Evolutionary conservation across 2,113 vertebrate genomes (phyloP), one percentile per base, ranked within the genome.

Genomic region (Sebastes fasciatus): DNA sequence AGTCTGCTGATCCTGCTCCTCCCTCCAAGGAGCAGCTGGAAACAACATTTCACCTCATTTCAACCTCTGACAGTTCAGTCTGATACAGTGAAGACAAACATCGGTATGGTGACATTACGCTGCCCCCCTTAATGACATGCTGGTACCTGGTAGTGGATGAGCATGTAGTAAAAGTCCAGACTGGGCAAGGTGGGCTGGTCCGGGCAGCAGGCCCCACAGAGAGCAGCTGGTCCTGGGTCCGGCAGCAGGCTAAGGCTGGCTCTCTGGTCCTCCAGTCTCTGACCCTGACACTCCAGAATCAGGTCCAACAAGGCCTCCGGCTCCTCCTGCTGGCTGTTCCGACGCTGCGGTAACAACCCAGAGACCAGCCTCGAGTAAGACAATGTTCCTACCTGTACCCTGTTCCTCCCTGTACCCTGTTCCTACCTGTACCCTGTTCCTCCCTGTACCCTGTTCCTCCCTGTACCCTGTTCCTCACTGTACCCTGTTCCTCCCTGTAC

Each of bases 201-300:
- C 0, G 62, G 61, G 13, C 80, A 74, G 69, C 91, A 92, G 78
- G 88, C 45, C 34, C 72, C 89, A 74, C 91, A 92, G 1, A 63
- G 60, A 42, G 60, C 13, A 26, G 55, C 55, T 57, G 87, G 72
- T 66, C 72, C 89, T 45, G 68, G 78, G 2, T 91, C 79, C 6
- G 90, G 90, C 43, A 91, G 67, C 12, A 90, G 71, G 23, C 82
- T 85, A 13, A 85, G 8, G 19, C 86, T 91, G 46, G 90, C 90
- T 80, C 90, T 89, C 86, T 92, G 90, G 71, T 90, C 88, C 1
- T 92, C 71, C 64, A 92, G 78, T 72, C 91, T 87, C 72, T 90
- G 83, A 57, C 85, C 49, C 79, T 92, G 91, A 66, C 70, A 77
- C 78, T 92, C 85, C 64, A 90, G 72, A 16, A 92, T 90, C 75